phyloP scores from a whole-genome alignment of 2,888 invertebrate genomes.

The Atethmia centrago region DNA sequence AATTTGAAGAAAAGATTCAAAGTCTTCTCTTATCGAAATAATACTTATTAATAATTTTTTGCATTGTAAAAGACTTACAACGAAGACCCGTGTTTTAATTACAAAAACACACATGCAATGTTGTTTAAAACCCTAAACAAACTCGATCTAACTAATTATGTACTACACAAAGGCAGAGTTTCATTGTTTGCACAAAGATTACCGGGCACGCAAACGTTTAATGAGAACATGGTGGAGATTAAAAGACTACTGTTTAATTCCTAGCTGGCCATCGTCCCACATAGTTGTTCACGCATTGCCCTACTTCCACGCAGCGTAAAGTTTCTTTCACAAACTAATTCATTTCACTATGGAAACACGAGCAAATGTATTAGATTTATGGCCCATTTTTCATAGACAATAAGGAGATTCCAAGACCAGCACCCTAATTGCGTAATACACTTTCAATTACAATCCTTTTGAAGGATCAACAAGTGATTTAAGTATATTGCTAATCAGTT shows the following conservation, averaged over 20 bases:
- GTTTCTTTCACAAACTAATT: constrained; percentile 47
- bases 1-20: neutral
- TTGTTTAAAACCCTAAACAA: constrained; percentile 32
- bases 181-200: constrained; percentile 56
- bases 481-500: too few species aligned
- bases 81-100: neutral
- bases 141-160: constrained; percentile 29
- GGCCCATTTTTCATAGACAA: constrained; percentile 15
- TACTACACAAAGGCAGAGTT: constrained; percentile 49
- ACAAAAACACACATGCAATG: constrained; percentile 14
- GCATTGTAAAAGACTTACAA: neutral
- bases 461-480: too few species aligned
- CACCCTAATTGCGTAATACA: too few species aligned
- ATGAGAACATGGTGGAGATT: constrained; percentile 60
- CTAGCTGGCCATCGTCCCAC: constrained; percentile 58
- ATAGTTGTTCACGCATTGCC: constrained; percentile 59
- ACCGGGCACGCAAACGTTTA: constrained; percentile 55
- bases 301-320: constrained; percentile 54
- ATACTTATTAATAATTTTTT: neutral
- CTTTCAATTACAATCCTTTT: too few species aligned
- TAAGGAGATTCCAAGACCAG: constrained; percentile 11
- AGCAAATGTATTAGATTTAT: constrained; percentile 23
- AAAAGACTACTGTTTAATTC: constrained; percentile 59
- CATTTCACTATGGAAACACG: constrained; percentile 52
- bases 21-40: neutral